Evolutionary conservation across 2,797 vertebrate species (phyloP), one percentile per base, ranked within the genome.

Genomic region (Pseudochirops cupreus): DNA sequence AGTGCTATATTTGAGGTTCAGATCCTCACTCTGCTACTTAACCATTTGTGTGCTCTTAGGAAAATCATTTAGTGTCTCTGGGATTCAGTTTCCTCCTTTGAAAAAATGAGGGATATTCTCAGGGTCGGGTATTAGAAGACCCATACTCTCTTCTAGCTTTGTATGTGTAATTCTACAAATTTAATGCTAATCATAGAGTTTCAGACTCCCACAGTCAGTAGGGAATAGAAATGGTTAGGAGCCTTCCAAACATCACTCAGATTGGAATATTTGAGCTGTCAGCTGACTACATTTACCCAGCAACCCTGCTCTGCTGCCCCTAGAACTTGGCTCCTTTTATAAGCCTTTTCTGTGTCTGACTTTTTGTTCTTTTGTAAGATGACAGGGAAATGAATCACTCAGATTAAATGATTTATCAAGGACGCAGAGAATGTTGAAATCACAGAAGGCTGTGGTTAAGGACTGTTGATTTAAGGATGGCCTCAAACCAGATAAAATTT

Each of bases 391-490:
- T 5, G 91, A 82, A 13, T 13, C 6, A 0, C 55, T 90, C 28
- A 56, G 16, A 9, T 21, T 82, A 0, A 87, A 87, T 5, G 1
- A 24, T 39, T 54, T 13, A 5, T 33, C 11, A 0, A 91, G 74
- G 74, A 53, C 14, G 24, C 57, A 1, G 67, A 29, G 12, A 39
- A 21, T 16, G 6, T 14, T 46, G 53, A 21, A 55, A 55, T 11
- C 91, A 91, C 55, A 39, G 91, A 82, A 87, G 21, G 62, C 5
- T 9, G 0, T 26, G 16, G 13, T 1, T 0, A 13, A 0, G 21
- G n/a, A 18, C 5, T 39, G 57, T n/a, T 0, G 6, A 3, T 9
- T 0, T 0, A 14, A 7, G 53, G 39, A 5, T 4, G 31, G 53
- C 54, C 62, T 90, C 62, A 5, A 7, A 3, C 14, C 58, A 14